phyloP scores from a whole-genome alignment of 2,113 vertebrate species.

The Brevimyrus niger region DNA sequence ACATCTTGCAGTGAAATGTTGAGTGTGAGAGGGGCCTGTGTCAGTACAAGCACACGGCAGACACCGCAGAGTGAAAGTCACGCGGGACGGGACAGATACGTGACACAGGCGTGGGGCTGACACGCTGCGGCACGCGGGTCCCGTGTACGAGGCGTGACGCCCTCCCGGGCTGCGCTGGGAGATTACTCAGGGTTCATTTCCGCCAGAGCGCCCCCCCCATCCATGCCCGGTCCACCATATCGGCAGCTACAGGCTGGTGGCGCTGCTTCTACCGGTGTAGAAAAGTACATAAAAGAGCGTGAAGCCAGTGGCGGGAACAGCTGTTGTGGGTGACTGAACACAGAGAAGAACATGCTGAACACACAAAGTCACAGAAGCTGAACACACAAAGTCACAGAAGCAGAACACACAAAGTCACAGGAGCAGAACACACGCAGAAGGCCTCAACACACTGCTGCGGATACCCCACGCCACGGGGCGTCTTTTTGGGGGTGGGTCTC shows the following conservation, averaged over 20 bases:
- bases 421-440: neutral
- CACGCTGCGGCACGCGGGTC: neutral
- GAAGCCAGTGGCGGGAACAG: neutral
- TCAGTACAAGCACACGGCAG: too few relatives aligned
- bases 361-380: neutral
- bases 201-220: conserved; percentile 46
- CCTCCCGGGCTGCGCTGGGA: conserved; percentile 16
- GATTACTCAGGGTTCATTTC: conserved; percentile 69
- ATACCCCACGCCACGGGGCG: neutral
- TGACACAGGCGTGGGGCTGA: neutral
- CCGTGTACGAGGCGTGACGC: neutral
- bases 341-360: neutral
- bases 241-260: conserved; percentile 56
- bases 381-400: neutral
- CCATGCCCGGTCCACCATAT: neutral
- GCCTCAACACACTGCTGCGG: neutral
- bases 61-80: neutral
- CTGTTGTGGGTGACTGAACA: neutral
- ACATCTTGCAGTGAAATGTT: neutral
- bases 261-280: neutral
- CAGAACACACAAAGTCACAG: neutral
- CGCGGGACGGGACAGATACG: neutral
- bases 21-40: neutral
- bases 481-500: neutral
- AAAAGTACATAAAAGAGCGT: neutral